Percentiles rank a stretch among this genome's conserved stretches.
Conservation (phyloP, 2,797 vertebrate genomes). For the Enteromius fasciolatus region DNA sequence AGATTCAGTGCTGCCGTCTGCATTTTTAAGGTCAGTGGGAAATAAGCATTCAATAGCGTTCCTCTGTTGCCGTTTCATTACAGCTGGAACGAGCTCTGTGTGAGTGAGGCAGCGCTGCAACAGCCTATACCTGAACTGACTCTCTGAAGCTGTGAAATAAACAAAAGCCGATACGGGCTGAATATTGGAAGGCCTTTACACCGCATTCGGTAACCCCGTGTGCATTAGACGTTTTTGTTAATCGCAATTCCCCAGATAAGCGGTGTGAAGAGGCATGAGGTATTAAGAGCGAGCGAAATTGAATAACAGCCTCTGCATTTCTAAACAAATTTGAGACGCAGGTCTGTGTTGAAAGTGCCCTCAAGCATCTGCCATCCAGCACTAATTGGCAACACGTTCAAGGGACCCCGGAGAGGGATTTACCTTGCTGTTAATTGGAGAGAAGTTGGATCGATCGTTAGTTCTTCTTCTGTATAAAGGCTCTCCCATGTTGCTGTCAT, state of each 20-base stretch:
- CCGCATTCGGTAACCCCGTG: conserved; percentile 19
- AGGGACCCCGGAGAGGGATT: conserved; percentile 46
- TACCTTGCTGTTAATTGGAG: conserved; percentile 61
- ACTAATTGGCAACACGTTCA: conserved; percentile 57
- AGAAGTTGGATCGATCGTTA: conserved; percentile 54
- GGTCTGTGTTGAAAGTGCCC: conserved; percentile 51
- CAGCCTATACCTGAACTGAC: conserved; percentile 17
- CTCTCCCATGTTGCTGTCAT: conserved; percentile 45
- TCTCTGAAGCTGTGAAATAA: conserved; percentile 48
- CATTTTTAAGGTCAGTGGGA: conserved; percentile 43
- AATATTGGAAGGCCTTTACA: conserved; percentile 43
- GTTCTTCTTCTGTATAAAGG: conserved; percentile 44
- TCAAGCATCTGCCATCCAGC: conserved; percentile 41
- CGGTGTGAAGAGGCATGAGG: conserved; percentile 31
- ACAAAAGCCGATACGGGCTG: conserved; percentile 24
- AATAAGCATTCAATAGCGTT: conserved; percentile 30
- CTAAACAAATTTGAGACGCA: conserved; percentile 49
- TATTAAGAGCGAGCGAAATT: conserved; percentile 33
- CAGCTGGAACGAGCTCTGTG: neutral
- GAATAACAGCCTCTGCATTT: conserved; percentile 47
- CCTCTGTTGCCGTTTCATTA: conserved; percentile 34
- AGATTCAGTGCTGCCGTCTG: conserved; percentile 23
- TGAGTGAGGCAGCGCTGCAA: conserved; percentile 21
- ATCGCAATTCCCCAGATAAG: conserved; percentile 44
- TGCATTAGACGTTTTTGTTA: conserved; percentile 34